Base-by-base conservation (phyloP, 2,113 vertebrate species). In the Pogona vitticeps region DNA sequence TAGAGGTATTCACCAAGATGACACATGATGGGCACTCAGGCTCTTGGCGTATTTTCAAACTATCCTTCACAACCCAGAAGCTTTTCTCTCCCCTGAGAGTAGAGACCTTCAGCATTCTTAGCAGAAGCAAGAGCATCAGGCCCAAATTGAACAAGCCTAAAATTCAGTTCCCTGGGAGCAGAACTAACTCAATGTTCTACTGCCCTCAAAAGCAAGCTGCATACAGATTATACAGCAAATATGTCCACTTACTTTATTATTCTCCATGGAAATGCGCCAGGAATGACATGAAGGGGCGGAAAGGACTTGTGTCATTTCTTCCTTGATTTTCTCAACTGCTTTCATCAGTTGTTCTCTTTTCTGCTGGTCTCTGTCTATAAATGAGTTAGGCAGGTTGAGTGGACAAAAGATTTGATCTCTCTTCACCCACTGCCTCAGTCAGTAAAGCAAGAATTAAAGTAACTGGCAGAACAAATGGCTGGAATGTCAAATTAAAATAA, bases 261-360 rank as follows among this genome's bases (percentile, higher is more conserved):
- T 88, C 65, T 85, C 73, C 83, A 89, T 86, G 85, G 91, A 93
- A 93, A 86, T n/a, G 26, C 81, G 91, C 86, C 80, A 92, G 73
- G 38, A 88, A 13, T 86, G 84, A 75, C 78, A 77, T 0, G 4
- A 26, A 72, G 90, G 82, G 80, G 42, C 21, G 40, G 87, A 88
- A 90, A 52, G 63, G 76, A 68, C 67, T 0, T 0, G 28, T 76
- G 65, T 31, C 75, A 82, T 87, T 82, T 92, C 83, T 79, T 90
- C 91, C 79, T 92, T 88, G 28, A 78, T 67, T 84, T 91, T 94
- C 61, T 91, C 78, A 83, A 94, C 73, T 38, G 73, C 91, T 93
- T 90, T 78, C 75, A 93, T 93, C 40, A 93, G 76, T 71, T 88
- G 94, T 59, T 91, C 88, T 93, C 92, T 96, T 68, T 89, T 95